Evolutionary conservation across 64 coral and sea anemone genomes (phyloP).

Genomic region (Montipora capricornis): DNA sequence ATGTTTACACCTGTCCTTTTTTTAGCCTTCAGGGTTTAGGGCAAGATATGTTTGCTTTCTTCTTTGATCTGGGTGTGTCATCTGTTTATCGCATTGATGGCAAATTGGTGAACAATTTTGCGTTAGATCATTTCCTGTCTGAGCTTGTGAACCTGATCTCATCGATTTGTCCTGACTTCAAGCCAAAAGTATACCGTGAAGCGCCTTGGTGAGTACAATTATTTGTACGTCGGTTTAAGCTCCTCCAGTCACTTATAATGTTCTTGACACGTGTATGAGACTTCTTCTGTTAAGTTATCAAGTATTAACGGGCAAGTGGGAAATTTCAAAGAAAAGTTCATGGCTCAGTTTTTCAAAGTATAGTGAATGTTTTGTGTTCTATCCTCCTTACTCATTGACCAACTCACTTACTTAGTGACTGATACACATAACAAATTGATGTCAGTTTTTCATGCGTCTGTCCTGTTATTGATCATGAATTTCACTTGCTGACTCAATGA

Average conservation of each 20-base stretch:
- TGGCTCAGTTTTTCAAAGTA: not conserved
- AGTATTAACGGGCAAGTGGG: no score
- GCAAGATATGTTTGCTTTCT: slow-evolving; percentile 88
- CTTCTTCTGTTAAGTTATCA: no score
- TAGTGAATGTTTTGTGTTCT: no score
- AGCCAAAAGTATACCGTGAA: slow-evolving; percentile 89
- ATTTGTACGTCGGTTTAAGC: not conserved
- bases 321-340: no score
- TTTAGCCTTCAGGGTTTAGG: slow-evolving; percentile 83
- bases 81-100: slow-evolving; percentile 75
- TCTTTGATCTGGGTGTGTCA: slow-evolving; percentile 66
- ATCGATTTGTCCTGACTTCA: slow-evolving; percentile 78
- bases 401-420: no score
- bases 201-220: slow-evolving; percentile 69
- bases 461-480: no score
- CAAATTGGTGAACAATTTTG: slow-evolving; percentile 74
- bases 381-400: no score
- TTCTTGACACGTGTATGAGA: not conserved
- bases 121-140: slow-evolving; percentile 62
- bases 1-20: not conserved
- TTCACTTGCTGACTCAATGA: no score
- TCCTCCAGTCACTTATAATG: not conserved
- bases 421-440: no score
- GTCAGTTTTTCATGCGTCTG: no score
- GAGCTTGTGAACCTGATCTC: slow-evolving; percentile 78